A percentile compares a stretch with the other conserved stretches of the same genome.
These are phyloP conservation scores for Ornithoptera alexandrae DNA, from an alignment of 2,888 invertebrate species.

Conservation along the genomic window DNA sequence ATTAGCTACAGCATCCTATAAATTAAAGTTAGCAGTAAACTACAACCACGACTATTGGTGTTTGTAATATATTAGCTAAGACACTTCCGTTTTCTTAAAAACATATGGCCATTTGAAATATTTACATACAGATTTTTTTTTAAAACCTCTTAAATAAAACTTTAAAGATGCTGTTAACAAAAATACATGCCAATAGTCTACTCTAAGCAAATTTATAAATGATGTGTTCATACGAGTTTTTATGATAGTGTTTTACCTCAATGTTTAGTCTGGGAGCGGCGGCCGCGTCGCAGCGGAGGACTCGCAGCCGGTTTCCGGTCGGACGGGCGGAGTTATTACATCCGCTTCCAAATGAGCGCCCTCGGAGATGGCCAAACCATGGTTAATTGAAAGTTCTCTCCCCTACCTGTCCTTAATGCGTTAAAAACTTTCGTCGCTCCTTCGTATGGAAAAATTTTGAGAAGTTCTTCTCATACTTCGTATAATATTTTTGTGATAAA, in stretches of 20 bases:
- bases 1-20: too few species aligned
- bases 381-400: conserved; percentile 24
- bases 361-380: conserved; percentile 24
- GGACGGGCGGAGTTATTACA: conserved; percentile 31
- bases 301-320: conserved; percentile 25
- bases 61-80: too few species aligned
- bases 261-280: not conserved
- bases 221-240: not conserved
- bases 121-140: not conserved
- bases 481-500: too few species aligned
- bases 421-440: not conserved
- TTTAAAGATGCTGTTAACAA: not conserved
- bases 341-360: conserved; percentile 29
- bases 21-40: too few species aligned
- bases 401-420: not conserved
- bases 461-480: too few species aligned
- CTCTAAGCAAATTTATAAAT: not conserved
- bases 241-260: not conserved
- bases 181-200: not conserved
- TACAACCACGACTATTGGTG: too few species aligned
- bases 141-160: not conserved
- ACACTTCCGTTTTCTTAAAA: too few species aligned
- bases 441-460: too few species aligned
- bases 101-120: not conserved
- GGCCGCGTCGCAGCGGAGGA: conserved; percentile 15